Percentiles rank a stretch among this genome's conserved stretches.
Evolutionary conservation across 2,888 invertebrate genomes (phyloP).

Genomic region (Scaptomyza caliginosa): DNA sequence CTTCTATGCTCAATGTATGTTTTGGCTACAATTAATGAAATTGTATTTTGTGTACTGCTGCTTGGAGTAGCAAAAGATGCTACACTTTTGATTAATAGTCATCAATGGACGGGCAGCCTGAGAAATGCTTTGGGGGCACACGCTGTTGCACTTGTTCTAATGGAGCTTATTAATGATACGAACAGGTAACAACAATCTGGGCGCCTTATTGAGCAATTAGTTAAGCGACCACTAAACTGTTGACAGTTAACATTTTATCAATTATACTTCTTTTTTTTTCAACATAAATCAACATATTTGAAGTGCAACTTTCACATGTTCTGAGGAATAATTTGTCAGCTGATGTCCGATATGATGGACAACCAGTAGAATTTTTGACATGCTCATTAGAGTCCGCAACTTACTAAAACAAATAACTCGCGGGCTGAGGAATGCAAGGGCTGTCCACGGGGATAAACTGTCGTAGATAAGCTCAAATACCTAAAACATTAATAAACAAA

Average conservation of each 20-base stretch:
- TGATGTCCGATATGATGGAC: slow-evolving; percentile 23
- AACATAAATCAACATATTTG: slow-evolving; percentile 59
- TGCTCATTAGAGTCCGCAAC: slow-evolving; percentile 63
- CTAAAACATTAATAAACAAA: neutral
- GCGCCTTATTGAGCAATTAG: slow-evolving; percentile 74
- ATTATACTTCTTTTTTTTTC: slow-evolving; percentile 11
- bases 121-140: slow-evolving; percentile 47
- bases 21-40: slow-evolving; percentile 79
- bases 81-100: slow-evolving; percentile 73
- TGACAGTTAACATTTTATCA: slow-evolving; percentile 66
- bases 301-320: slow-evolving; percentile 65
- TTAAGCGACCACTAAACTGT: slow-evolving; percentile 65
- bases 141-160: slow-evolving; percentile 71
- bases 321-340: slow-evolving; percentile 66
- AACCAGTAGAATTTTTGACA: slow-evolving; percentile 76
- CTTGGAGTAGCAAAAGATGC: slow-evolving; percentile 26
- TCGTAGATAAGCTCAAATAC: neutral
- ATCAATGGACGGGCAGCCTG: slow-evolving; percentile 43
- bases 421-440: slow-evolving; percentile 70
- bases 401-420: slow-evolving; percentile 65
- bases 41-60: slow-evolving; percentile 55
- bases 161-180: slow-evolving; percentile 26
- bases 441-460: slow-evolving; percentile 25
- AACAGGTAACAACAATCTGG: slow-evolving; percentile 20
- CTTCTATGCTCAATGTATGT: slow-evolving; percentile 45